A percentile compares a stretch with the other conserved stretches of the same genome.
phyloP scores from a whole-genome alignment of 2,888 invertebrate species.

The Nomada hirtipes region DNA sequence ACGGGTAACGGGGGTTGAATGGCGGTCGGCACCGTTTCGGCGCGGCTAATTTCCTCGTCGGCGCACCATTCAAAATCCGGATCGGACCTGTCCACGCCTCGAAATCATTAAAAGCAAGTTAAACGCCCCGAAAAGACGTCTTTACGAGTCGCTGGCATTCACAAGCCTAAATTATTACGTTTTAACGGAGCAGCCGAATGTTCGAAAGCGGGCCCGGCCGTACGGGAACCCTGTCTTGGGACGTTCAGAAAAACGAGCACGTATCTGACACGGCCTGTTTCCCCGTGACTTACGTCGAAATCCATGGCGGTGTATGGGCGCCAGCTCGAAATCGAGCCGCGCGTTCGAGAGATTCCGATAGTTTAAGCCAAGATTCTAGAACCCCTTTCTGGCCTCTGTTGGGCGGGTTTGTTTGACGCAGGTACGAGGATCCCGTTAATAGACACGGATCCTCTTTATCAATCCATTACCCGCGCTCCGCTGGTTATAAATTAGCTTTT shows the following conservation, averaged over 20 bases:
- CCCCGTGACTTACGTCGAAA: slow-evolving; percentile 28
- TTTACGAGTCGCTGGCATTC: slow-evolving; percentile 73
- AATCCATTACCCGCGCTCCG: slow-evolving; percentile 28
- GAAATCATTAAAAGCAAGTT: slow-evolving; percentile 77
- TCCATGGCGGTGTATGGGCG: slow-evolving; percentile 32
- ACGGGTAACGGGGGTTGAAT: slow-evolving; percentile 26
- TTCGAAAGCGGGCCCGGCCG: slow-evolving; percentile 56
- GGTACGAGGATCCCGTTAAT: slow-evolving; percentile 44
- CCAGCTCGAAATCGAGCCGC: slow-evolving; percentile 8
- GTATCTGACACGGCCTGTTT: slow-evolving; percentile 40
- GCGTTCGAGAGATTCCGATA: slow-evolving; percentile 7
- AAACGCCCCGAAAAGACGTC: slow-evolving; percentile 73
- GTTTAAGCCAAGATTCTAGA: slow-evolving; percentile 3
- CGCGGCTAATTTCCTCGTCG: slow-evolving; percentile 54
- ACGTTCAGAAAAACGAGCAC: slow-evolving; percentile 24
- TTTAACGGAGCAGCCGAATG: slow-evolving; percentile 68
- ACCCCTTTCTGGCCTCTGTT: slow-evolving; percentile 3
- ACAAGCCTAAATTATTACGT: slow-evolving; percentile 75
- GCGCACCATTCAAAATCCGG: slow-evolving; percentile 54
- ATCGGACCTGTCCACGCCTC: slow-evolving; percentile 68
- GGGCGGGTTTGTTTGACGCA: slow-evolving; percentile 32
- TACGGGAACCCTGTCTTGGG: neutral
- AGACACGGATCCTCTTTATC: slow-evolving; percentile 53
- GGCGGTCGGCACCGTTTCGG: slow-evolving; percentile 30
- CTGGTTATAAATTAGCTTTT: slow-evolving; percentile 30